A percentile compares a stretch with the other conserved stretches of the same genome.
Conservation (phyloP, 2,797 vertebrate species). For the Glossophaga mutica region DNA sequence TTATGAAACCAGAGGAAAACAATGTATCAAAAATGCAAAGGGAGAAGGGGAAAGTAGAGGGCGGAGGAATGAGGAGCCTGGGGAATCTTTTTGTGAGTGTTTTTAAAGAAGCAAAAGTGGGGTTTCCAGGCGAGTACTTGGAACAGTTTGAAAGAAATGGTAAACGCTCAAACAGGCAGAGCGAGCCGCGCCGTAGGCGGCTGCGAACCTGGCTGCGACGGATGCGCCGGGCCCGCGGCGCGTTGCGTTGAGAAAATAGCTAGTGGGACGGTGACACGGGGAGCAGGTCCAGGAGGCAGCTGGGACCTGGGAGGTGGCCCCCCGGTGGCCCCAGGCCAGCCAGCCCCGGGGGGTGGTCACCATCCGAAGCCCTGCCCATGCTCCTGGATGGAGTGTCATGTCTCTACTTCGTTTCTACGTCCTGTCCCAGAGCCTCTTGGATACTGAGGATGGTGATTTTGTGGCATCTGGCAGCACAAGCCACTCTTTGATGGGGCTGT, state of each 20-base stretch:
- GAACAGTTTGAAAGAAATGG: conserved; percentile 61
- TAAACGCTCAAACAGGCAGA: conserved; percentile 31
- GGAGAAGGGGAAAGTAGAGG: background rate
- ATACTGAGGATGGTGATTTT: background rate
- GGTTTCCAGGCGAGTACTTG: conserved; percentile 54
- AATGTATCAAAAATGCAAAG: background rate
- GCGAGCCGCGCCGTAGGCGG: conserved; percentile 49
- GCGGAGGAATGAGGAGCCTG: background rate
- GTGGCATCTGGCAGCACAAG: background rate
- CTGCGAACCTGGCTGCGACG: background rate
- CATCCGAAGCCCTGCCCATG: background rate
- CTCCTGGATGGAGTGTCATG: fast-evolving
- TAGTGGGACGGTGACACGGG: fast-evolving
- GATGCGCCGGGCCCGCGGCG: background rate
- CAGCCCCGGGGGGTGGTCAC: background rate
- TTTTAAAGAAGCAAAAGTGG: conserved; percentile 38
- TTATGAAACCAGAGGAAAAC: background rate
- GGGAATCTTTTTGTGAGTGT: conserved; percentile 20
- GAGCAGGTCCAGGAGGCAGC: background rate
- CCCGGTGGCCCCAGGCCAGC: too few relatives aligned
- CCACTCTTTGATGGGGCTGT: fast-evolving
- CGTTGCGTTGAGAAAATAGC: background rate
- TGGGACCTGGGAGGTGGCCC: background rate
- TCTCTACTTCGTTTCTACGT: background rate
- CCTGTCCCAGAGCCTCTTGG: background rate